Evolutionary conservation across 2,113 vertebrate species (phyloP).

Genomic region (Amphiprion percula): DNA sequence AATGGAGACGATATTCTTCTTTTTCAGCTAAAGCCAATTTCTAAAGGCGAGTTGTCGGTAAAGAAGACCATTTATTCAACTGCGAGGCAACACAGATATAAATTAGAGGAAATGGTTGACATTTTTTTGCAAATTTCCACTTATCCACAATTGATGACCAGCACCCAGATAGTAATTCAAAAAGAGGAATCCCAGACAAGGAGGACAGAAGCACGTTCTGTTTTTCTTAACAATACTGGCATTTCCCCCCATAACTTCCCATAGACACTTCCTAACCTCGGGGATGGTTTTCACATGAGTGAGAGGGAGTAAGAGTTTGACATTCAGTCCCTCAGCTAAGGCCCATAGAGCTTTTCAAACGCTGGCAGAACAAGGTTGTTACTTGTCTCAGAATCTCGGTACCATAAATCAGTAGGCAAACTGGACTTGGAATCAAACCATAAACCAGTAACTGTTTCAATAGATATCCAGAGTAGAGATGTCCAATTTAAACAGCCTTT

Average conservation of each 20-base stretch:
- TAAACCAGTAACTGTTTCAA: slow-evolving; percentile 13
- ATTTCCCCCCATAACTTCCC: slow-evolving; percentile 29
- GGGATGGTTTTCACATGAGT: slow-evolving; percentile 49
- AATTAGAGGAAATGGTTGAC: slow-evolving; percentile 37
- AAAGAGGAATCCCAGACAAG: slow-evolving; percentile 28
- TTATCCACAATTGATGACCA: slow-evolving; percentile 52
- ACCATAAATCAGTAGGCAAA: slow-evolving; percentile 57
- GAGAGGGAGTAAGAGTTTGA: slow-evolving; percentile 34
- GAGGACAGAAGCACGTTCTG: slow-evolving; percentile 37
- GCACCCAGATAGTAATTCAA: slow-evolving; percentile 50
- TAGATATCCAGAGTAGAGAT: slow-evolving; percentile 6
- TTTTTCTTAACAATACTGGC: slow-evolving; percentile 63
- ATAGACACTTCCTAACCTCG: slow-evolving; percentile 52
- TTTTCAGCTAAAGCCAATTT: background rate
- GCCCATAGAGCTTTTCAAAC: slow-evolving; percentile 58
- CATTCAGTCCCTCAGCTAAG: slow-evolving; percentile 48
- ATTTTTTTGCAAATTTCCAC: slow-evolving; percentile 46
- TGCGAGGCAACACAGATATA: slow-evolving; percentile 26
- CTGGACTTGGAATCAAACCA: slow-evolving; percentile 17
- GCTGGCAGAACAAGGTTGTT: slow-evolving; percentile 56
- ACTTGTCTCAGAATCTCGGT: slow-evolving; percentile 45
- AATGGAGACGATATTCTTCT: background rate
- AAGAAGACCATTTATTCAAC: slow-evolving; percentile 24
- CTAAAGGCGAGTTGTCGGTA: slow-evolving; percentile 13
- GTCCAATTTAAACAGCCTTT: slow-evolving; percentile 2